Percentiles rank a stretch among this genome's conserved stretches.
phyloP scores from a whole-genome alignment of 2,797 vertebrate genomes.

The Anguilla pacifica region DNA sequence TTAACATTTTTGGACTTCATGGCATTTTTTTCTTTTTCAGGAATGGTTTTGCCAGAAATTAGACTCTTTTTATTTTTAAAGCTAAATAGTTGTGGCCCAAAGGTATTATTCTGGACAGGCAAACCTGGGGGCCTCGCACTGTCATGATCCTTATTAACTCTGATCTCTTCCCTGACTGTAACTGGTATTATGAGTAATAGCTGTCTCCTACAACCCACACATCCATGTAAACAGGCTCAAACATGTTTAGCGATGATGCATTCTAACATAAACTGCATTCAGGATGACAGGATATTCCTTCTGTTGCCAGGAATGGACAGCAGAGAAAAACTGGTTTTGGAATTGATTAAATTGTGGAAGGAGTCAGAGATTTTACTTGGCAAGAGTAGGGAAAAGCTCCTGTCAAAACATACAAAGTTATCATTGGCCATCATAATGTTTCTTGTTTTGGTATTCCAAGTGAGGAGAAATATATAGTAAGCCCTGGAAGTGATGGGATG shows the following conservation, averaged over 20 bases:
- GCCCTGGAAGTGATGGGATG: neutral
- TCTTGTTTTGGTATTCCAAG: constrained; percentile 13
- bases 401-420: constrained; percentile 15
- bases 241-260: neutral
- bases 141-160: neutral
- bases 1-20: too few relatives aligned
- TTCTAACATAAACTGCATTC: constrained; percentile 1
- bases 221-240: neutral
- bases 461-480: constrained; percentile 16
- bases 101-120: neutral
- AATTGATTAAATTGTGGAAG: neutral
- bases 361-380: constrained; percentile 16
- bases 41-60: too few relatives aligned
- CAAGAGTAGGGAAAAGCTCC: constrained; percentile 18
- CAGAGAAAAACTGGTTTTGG: neutral
- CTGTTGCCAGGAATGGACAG: neutral
- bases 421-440: neutral
- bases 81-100: neutral
- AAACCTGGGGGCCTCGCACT: neutral
- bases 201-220: neutral
- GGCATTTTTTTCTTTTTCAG: too few relatives aligned
- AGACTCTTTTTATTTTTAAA: too few relatives aligned
- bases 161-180: neutral
- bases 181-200: neutral
- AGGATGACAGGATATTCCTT: neutral